Evolutionary conservation across 2,113 vertebrate species (phyloP), one percentile per base, ranked within the genome.

Genomic region (Notarius quadriscutis): DNA sequence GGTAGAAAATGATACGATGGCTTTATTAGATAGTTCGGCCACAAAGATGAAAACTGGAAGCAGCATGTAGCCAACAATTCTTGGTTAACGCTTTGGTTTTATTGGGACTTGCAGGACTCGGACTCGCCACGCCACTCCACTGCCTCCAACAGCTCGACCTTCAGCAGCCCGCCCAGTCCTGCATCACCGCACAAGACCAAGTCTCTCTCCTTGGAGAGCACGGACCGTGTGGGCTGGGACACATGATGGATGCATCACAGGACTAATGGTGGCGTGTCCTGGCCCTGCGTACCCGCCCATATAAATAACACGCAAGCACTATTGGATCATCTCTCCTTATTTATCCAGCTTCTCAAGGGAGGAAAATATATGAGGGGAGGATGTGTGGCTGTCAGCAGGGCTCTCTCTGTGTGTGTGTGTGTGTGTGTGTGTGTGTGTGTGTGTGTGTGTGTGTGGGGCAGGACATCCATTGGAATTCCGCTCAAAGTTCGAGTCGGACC

Each of bases 61-160:
- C 62, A 87, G 65, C 53, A 72, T 72, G 25, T 7, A 55, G 25
- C 81, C 18, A 34, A 5, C 1, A 2, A 11, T 50, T 65, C 69
- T 15, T 30, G 20, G 18, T 58, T 22, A 67, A 53, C 11, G 5
- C 48, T 48, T 86, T 18, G 18, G 48, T 41, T 86, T 30, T 5
- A 1, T 34, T 80, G 53, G 75, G 51, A 78, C 62, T 81, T 92
- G 8, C 95, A 99, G 98, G 98, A 99, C 93, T 99, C 98, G 0
- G 98, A 99, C 90, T 99, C 98, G 57, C 98, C 98, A 0, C 96
- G 98, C 87, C 98, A 99, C 93, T 99, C 98, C 72, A 99, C 98
- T 0, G 98, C 98, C 84, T 99, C 98, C 3, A 99, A 99, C 95
- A 99, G 98, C 93, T 99, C 98, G 92, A 99, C 98, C 94, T 97